Base-by-base conservation (phyloP, 1,140 invertebrate genomes). In the Eciton burchellii region DNA sequence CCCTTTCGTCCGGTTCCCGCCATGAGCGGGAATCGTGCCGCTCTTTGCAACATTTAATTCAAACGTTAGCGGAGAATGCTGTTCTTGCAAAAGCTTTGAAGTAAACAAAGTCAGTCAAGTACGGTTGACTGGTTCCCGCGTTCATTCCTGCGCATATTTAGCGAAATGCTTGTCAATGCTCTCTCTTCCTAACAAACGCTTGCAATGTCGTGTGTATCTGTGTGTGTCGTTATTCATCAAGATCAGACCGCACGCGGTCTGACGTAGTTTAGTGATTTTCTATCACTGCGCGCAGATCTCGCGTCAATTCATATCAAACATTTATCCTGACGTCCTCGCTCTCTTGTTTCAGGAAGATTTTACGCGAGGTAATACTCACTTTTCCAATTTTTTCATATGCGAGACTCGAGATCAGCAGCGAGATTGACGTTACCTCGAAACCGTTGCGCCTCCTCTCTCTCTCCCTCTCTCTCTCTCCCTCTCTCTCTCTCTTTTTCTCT, bases 31-130 rank as follows among this genome's bases (percentile, higher is more conserved):
- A 57, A 35, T 41, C 52, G 21, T 4, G 57, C 57, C 49, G 57
- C n/a, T 62, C 21, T 72, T 59, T 74, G 72, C 72, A 63, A 74
- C 62, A 74, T 49, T 74, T 74, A 74, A 74, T 74, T 74, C 72
- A 47, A 74, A 63, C 57, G 41, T 49, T 74, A 24, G 57, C 2
- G n/a, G n/a, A 47, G 26, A 43, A 63, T 74, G 43, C 62, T 49
- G 62, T 5, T n/a, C 11, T 63, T 73, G 62, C 62, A 35, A n/a
- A n/a, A 63, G 29, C n/a, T 12, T 29, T 41, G 3, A 24, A 16
- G 63, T 43, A 41, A 49, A 74, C 16, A 35, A 49, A 74, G 49
- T n/a, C 57, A 63, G n/a, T n/a, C 14, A 62, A n/a, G n/a, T n/a
- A n/a, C n/a, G n/a, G 26, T 8, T 11, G 24, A 56, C 19, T 24